These are phyloP conservation scores for Dinoponera quadriceps DNA, from an alignment of 1,140 invertebrate genomes.

Conservation along the genomic window DNA sequence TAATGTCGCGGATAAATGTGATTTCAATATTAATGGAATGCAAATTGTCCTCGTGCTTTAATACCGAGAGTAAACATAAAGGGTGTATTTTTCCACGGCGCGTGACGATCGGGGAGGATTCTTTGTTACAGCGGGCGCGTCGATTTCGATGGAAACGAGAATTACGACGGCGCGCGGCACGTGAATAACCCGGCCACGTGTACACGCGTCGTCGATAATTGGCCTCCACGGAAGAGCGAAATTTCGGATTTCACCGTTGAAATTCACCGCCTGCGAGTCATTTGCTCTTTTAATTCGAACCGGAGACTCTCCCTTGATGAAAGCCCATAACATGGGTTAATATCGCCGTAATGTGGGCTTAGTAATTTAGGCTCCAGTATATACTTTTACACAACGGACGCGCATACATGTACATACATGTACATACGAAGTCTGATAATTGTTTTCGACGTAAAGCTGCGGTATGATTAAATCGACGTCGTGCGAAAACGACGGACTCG, in stretches of 20 bases:
- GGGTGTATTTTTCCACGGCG: background rate
- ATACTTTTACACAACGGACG: background rate
- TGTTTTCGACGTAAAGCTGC: conserved; percentile 4
- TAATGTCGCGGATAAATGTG: background rate
- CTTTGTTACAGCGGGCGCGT: background rate
- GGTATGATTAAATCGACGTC: background rate
- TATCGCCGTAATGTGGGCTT: background rate
- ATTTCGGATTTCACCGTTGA: conserved; percentile 10
- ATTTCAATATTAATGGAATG: conserved; percentile 23
- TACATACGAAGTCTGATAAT: background rate
- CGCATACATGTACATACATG: background rate
- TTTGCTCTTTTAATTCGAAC: conserved; percentile 15
- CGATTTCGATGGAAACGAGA: conserved; percentile 17
- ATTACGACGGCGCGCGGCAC: conserved; percentile 23
- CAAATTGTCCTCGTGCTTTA: background rate
- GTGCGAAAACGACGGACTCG: conserved; percentile 7
- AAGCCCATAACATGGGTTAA: conserved; percentile 30
- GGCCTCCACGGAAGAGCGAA: background rate
- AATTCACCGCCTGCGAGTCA: conserved; percentile 6
- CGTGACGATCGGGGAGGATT: background rate
- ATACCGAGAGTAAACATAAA: background rate
- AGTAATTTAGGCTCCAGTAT: background rate
- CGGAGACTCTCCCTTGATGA: background rate
- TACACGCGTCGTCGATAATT: conserved; percentile 21
- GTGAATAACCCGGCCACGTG: conserved; percentile 41